Evolutionary conservation across 2,797 vertebrate genomes (phyloP).

Genomic region (Diglossa cyanea): DNA sequence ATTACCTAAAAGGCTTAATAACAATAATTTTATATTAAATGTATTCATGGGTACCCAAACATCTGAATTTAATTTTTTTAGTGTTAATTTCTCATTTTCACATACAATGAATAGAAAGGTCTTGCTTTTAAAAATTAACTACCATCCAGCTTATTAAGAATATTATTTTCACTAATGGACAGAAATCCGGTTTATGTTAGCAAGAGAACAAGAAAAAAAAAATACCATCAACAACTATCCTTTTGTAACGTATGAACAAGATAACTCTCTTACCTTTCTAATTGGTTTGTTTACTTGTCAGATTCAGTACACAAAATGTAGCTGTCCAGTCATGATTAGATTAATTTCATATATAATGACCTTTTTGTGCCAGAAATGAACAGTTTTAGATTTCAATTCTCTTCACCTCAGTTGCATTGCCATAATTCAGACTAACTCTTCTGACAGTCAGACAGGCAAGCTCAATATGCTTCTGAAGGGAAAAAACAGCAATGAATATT

Average conservation of each 20-base stretch:
- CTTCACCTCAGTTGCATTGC: background rate
- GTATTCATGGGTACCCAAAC: constrained; percentile 9
- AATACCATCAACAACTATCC: background rate
- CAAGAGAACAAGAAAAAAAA: background rate
- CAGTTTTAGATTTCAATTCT: background rate
- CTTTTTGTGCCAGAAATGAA: background rate
- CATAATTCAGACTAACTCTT: background rate
- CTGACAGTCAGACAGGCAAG: background rate
- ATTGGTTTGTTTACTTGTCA: background rate
- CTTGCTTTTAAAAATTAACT: constrained; percentile 18
- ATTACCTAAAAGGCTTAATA: constrained; percentile 51
- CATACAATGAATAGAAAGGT: background rate
- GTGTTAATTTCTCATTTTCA: constrained; percentile 52
- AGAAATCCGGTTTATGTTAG: constrained; percentile 7
- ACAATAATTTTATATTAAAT: constrained; percentile 9
- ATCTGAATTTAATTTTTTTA: constrained; percentile 43
- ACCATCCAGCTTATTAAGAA: background rate
- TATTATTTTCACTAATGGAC: constrained; percentile 46
- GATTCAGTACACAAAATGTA: background rate
- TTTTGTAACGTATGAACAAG: background rate
- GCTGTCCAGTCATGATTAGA: background rate
- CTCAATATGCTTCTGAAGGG: background rate
- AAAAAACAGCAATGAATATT: background rate
- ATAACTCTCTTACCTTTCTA: background rate
- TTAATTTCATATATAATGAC: background rate